Percentiles rank a stretch among this genome's conserved stretches.
phyloP scores from a whole-genome alignment of 2,113 vertebrate genomes.

The Sus scrofa region T2T-Sscrofa CM000817.6:26418501-26419000 shows the following conservation, averaged over 20 bases:
- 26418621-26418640: neutral
- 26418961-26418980: neutral
- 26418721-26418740: neutral
- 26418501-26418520: neutral
- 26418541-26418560: neutral
- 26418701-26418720: neutral
- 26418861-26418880: neutral
- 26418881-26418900: neutral
- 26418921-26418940: neutral
- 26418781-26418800: neutral
- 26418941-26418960: neutral
- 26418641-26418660: neutral
- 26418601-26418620: neutral
- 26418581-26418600: neutral
- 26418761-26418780: neutral
- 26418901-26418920: neutral
- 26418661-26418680: conserved; percentile 10
- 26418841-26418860: neutral
- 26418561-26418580: neutral
- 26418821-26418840: neutral
- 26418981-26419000: neutral
- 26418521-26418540: neutral
- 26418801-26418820: neutral
- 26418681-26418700: neutral
- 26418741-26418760: neutral